These are phyloP conservation scores for Peromyscus attwateri DNA, from an alignment of 2,797 vertebrate genomes.

Conservation along the genomic window DNA sequence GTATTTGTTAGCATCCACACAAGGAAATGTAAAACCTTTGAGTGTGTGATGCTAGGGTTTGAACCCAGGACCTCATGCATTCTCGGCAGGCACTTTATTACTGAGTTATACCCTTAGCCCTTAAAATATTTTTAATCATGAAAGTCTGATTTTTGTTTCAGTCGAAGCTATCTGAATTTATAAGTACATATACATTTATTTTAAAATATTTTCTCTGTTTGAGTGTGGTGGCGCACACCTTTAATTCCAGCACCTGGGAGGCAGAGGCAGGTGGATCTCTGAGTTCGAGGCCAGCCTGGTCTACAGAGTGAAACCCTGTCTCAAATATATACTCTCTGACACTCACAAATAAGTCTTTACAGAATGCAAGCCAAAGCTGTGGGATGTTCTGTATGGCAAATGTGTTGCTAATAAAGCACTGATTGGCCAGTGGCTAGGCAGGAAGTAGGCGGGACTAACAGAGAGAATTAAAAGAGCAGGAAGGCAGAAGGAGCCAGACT, in stretches of 20 bases:
- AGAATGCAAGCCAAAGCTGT: background rate
- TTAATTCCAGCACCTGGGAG: background rate
- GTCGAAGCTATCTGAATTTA: background rate
- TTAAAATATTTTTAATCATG: constrained; percentile 23
- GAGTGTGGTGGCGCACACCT: background rate
- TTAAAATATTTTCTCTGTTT: background rate
- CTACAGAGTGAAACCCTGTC: background rate
- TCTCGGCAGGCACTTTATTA: background rate
- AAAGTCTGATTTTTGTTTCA: constrained; percentile 18
- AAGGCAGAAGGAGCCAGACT: no score
- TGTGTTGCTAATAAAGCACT: no score
- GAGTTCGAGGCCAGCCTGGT: background rate
- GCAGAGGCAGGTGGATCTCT: background rate
- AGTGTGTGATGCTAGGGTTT: background rate
- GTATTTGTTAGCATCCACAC: background rate
- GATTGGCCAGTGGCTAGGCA: no score
- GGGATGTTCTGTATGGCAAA: no score
- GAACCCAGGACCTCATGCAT: background rate
- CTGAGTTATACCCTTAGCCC: background rate
- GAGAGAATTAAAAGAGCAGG: no score
- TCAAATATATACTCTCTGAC: background rate
- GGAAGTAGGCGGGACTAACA: no score
- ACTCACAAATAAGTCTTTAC: constrained; percentile 1
- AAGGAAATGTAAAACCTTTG: background rate
- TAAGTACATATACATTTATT: background rate